These are phyloP conservation scores for Mythimna loreyi DNA, from an alignment of 2,888 invertebrate genomes.

Conservation along the genomic window DNA sequence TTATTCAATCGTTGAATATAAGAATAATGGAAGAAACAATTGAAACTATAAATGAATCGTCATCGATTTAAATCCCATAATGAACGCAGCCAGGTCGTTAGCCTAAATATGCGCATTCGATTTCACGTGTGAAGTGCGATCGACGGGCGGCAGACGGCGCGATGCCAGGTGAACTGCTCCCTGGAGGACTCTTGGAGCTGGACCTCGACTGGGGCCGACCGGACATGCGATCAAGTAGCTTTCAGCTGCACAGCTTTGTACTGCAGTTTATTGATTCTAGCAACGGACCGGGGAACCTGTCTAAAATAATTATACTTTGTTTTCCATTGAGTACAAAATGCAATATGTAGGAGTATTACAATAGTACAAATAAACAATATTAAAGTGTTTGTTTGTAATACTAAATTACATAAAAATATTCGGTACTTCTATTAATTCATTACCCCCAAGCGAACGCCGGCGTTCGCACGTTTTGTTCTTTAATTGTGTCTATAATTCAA, in stretches of 20 bases:
- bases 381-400: too few species aligned
- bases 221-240: neutral
- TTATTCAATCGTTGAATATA: too few species aligned
- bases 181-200: conserved; percentile 20
- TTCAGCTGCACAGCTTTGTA: neutral
- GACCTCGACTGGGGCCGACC: neutral
- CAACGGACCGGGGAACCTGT: too few species aligned
- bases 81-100: conserved; percentile 20
- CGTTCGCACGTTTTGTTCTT: too few species aligned
- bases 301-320: neutral
- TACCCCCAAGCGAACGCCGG: too few species aligned
- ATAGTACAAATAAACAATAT: too few species aligned
- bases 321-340: neutral
- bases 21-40: neutral
- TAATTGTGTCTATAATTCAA: too few species aligned
- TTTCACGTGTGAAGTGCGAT: conserved; percentile 31
- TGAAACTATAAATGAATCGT: neutral
- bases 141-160: neutral
- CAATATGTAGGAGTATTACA: too few species aligned
- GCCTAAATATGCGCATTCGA: conserved; percentile 42
- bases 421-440: too few species aligned
- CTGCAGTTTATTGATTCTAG: neutral
- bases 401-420: too few species aligned
- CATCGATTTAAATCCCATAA: neutral
- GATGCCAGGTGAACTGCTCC: neutral